phyloP scores from a whole-genome alignment of 2,888 invertebrate species.

The Troides helena region DNA sequence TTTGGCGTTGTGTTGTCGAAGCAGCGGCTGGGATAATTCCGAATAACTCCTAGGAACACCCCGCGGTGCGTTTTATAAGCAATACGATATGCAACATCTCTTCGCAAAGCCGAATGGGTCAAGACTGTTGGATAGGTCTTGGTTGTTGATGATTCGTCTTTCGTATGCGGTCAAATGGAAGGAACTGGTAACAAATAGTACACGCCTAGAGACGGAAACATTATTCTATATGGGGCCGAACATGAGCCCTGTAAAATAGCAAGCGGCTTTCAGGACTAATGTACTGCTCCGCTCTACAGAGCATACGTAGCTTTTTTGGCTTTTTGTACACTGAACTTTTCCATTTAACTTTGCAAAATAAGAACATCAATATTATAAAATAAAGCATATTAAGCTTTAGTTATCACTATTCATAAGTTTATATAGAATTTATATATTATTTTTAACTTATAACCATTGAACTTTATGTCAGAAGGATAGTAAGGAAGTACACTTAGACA shows the following conservation, averaged over 20 bases:
- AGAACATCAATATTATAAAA: too few species aligned
- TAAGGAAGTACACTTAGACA: slow-evolving; percentile 15
- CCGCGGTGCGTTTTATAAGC: neutral
- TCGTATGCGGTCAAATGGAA: neutral
- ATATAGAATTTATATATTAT: neutral
- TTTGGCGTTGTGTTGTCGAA: too few species aligned
- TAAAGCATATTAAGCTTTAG: too few species aligned
- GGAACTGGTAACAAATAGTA: neutral
- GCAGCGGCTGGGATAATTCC: too few species aligned
- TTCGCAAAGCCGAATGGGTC: neutral
- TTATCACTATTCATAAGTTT: neutral
- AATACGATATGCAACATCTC: neutral
- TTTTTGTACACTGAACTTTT: neutral
- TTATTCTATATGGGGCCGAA: neutral
- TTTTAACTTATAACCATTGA: neutral
- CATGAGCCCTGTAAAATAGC: neutral
- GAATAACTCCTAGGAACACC: neutral
- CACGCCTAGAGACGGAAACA: neutral
- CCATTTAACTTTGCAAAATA: too few species aligned
- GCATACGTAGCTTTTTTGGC: neutral
- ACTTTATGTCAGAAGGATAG: neutral
- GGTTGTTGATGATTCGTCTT: neutral
- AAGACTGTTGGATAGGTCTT: neutral
- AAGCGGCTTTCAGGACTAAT: neutral
- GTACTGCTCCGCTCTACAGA: neutral